These are phyloP conservation scores for Lithobates sylvaticus DNA, from an alignment of 2,797 vertebrate species.

Conservation along the genomic window DNA sequence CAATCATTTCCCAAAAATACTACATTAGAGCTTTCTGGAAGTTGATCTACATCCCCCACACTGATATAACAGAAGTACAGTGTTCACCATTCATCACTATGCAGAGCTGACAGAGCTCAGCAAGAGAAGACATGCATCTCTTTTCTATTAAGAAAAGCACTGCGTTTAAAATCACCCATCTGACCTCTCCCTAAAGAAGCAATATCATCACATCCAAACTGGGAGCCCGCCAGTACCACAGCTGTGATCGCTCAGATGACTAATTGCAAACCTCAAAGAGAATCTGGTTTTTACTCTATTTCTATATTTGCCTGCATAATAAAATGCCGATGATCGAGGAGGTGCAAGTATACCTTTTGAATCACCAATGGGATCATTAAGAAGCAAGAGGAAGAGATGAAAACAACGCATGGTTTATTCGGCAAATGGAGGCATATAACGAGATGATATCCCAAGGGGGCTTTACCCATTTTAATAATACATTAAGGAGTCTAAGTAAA, in stretches of 20 bases:
- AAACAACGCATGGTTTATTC: constrained; percentile 99
- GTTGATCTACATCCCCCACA: not conserved
- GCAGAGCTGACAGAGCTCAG: not conserved
- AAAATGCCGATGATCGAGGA: constrained; percentile 92
- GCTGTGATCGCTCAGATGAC: constrained; percentile 99
- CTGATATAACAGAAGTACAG: not conserved
- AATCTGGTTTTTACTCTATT: constrained; percentile 79
- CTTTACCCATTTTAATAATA: constrained; percentile 99
- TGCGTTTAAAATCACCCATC: not conserved
- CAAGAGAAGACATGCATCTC: not conserved
- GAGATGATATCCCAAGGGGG: constrained; percentile 97
- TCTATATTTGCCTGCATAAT: constrained; percentile 96
- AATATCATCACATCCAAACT: constrained; percentile 87
- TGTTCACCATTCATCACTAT: not conserved
- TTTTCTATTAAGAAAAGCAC: not conserved
- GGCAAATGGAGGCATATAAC: constrained; percentile 99
- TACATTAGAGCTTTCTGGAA: not conserved
- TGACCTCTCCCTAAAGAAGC: constrained; percentile 76
- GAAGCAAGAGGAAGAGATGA: constrained; percentile 99
- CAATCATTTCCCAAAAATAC: not conserved
- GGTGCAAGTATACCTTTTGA: constrained; percentile 81
- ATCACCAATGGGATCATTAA: constrained; percentile 99
- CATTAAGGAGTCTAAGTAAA: constrained; percentile 99
- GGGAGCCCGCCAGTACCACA: constrained; percentile 92
- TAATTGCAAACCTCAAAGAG: constrained; percentile 99